Conservation (phyloP, 2,113 vertebrate genomes). For the Sterrhoptilus dennistouni region DNA sequence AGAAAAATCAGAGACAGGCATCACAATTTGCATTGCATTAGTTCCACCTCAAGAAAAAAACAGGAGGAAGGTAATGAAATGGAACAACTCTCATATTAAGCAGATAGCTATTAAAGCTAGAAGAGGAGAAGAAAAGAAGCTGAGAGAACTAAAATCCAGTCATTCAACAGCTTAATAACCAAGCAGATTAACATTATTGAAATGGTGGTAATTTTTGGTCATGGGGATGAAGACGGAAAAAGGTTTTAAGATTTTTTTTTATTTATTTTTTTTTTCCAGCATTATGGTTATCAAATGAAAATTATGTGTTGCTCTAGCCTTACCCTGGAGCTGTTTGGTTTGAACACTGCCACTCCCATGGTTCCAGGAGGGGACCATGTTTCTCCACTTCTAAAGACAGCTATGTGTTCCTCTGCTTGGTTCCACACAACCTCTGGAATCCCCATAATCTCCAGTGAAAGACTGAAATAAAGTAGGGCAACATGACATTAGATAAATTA, state of each 20-base stretch:
- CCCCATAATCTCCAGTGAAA: background rate
- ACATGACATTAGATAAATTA: background rate
- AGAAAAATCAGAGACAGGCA: conserved; percentile 68
- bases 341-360: background rate
- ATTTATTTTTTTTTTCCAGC: background rate
- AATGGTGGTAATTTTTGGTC: conserved; percentile 68
- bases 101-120: conserved; percentile 70
- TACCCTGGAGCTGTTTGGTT: conserved; percentile 1
- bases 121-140: conserved; percentile 71
- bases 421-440: background rate
- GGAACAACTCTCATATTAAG: conserved; percentile 70
- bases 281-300: conserved; percentile 42
- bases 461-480: background rate
- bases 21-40: conserved; percentile 66
- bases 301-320: conserved; percentile 20
- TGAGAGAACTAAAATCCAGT: conserved; percentile 70
- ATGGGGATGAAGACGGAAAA: conserved; percentile 45
- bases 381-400: conserved; percentile 14
- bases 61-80: conserved; percentile 73
- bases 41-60: conserved; percentile 72
- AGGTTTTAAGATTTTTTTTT: background rate
- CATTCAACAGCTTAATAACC: conserved; percentile 68
- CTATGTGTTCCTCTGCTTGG: background rate
- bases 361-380: background rate
- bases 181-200: conserved; percentile 60